Evolutionary conservation across 2,113 vertebrate genomes (phyloP), one percentile per base, ranked within the genome.

Genomic region (Paramormyrops kingsleyae): DNA sequence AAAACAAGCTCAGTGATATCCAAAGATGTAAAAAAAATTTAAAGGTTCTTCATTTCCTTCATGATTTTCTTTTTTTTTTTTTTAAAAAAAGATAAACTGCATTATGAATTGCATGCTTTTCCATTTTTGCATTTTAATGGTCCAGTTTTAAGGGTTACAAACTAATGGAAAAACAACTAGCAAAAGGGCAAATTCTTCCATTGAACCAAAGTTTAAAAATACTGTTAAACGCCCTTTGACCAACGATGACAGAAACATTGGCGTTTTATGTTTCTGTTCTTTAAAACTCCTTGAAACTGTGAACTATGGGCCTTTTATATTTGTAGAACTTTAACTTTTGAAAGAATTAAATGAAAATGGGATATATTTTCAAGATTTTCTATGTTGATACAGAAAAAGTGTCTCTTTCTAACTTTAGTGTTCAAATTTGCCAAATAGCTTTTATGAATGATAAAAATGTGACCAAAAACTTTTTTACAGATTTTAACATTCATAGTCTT

Each of bases 21-120:
- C 96, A 94, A 96, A 97, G 96, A 96, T 93, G 91, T 90, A 94
- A 27, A 96, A 50, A 10, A 96, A 50, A 10, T 1, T 93, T 91
- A 35, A 93, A 91, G 93, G 93, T 94, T 95, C 95, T 89, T 92
- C 92, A 93, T 89, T 90, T 89, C 5, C 62, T 90, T 91, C 90
- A 52, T 89, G 66, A 56, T 66, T 24, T 90, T 87, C 15, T 92
- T 89, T 52, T 52, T 53, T 6, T 53, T 52, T 17, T 52, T 15
- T 13, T 3, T 3, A 47, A 87, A 90, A n/a, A 94, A 84, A 91
- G 46, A 83, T 83, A 80, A 59, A 52, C 83, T 89, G 3, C 70
- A 89, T 46, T 77, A 90, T 90, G 24, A 50, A n/a, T 47, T 31
- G n/a, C 17, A 31, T 90, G 31, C 89, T 84, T 90, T 90, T 92